These are phyloP conservation scores for Octonoba sinensis DNA, from an alignment of 2,888 invertebrate species.

Conservation along the genomic window DNA sequence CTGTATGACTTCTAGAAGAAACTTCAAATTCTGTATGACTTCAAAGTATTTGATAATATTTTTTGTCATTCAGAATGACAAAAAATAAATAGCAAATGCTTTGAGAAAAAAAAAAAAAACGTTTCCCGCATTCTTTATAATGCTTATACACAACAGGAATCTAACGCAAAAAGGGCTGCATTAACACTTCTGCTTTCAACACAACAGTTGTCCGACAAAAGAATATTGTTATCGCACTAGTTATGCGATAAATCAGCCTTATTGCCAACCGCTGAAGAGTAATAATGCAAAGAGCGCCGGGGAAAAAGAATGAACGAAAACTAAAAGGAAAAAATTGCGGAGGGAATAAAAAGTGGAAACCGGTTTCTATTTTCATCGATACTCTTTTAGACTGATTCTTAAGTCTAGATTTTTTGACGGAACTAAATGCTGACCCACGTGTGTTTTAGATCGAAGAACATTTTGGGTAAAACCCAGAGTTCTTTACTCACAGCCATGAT, in stretches of 20 bases:
- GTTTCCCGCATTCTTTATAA: no score
- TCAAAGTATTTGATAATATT: no score
- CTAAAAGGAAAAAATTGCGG: conserved; percentile 2
- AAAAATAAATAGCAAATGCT: no score
- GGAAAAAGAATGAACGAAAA: conserved; percentile 30
- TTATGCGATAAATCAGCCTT: conserved; percentile 37
- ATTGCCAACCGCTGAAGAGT: conserved; percentile 19
- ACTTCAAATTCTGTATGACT: no score
- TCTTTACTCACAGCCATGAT: no score
- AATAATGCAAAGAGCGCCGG: conserved; percentile 9
- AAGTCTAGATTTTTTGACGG: conserved; percentile 54
- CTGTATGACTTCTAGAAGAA: no score
- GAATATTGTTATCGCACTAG: conserved; percentile 11
- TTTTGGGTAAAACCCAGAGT: conserved; percentile 53
- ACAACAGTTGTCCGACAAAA: background rate
- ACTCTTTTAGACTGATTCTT: conserved; percentile 37
- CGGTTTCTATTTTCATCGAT: conserved; percentile 48
- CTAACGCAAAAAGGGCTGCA: no score
- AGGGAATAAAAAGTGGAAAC: conserved; percentile 26
- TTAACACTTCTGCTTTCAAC: conserved; percentile 1
- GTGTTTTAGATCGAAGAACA: conserved; percentile 36
- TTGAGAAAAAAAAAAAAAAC: no score
- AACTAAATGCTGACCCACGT: conserved; percentile 53
- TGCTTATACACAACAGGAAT: no score
- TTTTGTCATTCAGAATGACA: no score